A percentile compares a stretch with the other conserved stretches of the same genome.
These are phyloP conservation scores for Pelagia noctiluca DNA, from an alignment of 30 jellyfish, hydroid and myxozoan genomes.

Conservation along the genomic window DNA sequence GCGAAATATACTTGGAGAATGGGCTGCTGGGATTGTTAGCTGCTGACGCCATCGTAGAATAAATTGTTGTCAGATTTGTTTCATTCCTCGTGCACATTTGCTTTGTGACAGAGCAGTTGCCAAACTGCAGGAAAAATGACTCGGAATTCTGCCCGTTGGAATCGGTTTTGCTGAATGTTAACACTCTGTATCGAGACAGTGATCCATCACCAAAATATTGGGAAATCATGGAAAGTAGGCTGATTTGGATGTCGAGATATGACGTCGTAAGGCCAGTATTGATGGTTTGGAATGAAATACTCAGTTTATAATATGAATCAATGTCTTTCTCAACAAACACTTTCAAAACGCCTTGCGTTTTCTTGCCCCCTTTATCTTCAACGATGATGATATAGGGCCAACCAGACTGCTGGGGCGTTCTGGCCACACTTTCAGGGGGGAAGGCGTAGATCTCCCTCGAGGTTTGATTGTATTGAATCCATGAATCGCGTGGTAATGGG, in stretches of 20 bases:
- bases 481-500: conserved; percentile 74
- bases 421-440: conserved; percentile 73
- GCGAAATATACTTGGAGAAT: conserved; percentile 10
- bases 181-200: conserved; percentile 67
- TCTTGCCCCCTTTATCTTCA: conserved; percentile 41
- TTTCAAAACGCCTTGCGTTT: conserved; percentile 1
- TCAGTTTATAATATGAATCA: conserved; percentile 9
- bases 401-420: conserved; percentile 35
- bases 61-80: not conserved
- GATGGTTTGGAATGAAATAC: conserved; percentile 45
- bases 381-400: conserved; percentile 46
- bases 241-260: conserved; percentile 61
- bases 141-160: conserved; percentile 51
- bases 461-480: conserved; percentile 73
- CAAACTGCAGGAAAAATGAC: conserved; percentile 29
- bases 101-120: conserved; percentile 67
- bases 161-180: conserved; percentile 15
- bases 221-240: conserved; percentile 33
- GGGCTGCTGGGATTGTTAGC: not conserved
- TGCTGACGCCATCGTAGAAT: not conserved
- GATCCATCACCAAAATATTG: conserved; percentile 39
- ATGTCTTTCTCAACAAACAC: conserved; percentile 24
- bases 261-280: conserved; percentile 28
- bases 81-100: conserved; percentile 47
- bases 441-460: conserved; percentile 71